Evolutionary conservation across 2,797 vertebrate genomes (phyloP), one percentile per base, ranked within the genome.

Genomic region (Sorex maritimensis): DNA sequence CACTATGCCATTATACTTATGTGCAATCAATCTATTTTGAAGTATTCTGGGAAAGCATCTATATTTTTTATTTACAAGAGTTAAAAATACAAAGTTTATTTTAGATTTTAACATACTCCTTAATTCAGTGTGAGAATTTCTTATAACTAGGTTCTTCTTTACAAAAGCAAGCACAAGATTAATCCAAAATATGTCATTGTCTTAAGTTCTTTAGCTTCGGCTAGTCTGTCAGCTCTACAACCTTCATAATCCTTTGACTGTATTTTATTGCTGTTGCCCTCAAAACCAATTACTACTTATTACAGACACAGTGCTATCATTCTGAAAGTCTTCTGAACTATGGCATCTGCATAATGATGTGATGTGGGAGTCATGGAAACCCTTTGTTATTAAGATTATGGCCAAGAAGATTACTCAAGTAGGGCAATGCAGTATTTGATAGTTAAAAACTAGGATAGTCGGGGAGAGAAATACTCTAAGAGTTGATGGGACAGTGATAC

Each of bases 271-370:
- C 77, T 34, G 1, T 96, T 30, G 0, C 49, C 81, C 86, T 96
- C 85, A 75, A 96, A 63, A 95, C 74, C 89, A 96, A 6, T 97
- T 84, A 94, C 88, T 96, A 15, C 95, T 97, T 97, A 94, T 96
- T 96, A 94, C 6, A 93, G 81, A 84, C 87, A 74, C 49, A 86
- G 13, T 74, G 49, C 68, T 88, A 72, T 81, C 79, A 90, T 94
- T 84, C 52, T 90, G 95, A 96, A 95, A 93, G 71, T 81, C 81
- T 89, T 95, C 79, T 55, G 17, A 63, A 86, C 84, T 95, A 17
- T 94, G 68, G 82, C 81, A 38, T 73, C 81, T 94, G 83, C 75
- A 74, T 92, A 97, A 91, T 95, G 95, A 82, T 13, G 49, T 87
- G 82, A 87, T 91, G 58, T 75, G 94, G 81, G 94, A 92, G 86